Base-by-base conservation (phyloP, 2,888 invertebrate species). In the Lycia hirtaria region DNA sequence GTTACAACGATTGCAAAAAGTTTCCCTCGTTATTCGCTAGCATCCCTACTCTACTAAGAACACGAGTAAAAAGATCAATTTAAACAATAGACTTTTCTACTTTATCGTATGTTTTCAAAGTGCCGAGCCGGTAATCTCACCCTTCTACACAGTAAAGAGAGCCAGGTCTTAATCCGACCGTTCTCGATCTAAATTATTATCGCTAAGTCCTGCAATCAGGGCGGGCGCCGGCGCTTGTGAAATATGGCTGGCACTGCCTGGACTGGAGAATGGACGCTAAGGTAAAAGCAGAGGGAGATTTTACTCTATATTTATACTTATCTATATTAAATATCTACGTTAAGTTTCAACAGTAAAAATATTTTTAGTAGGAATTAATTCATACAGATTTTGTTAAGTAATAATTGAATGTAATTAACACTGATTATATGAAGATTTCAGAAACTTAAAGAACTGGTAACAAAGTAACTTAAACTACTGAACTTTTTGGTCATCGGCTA, bases 171-270 rank as follows among this genome's bases (percentile, higher is more conserved):
- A 81, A 78, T 76, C 78, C 73, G 60, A 70, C 72, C 66, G 70
- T 79, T 78, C 74, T 73, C 68, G 69, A 68, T 73, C 73, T 80
- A 78, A 83, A 76, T 79, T 75, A 82, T 79, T 65, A 75, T 72
- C 68, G 67, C 75, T 79, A 80, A 74, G 76, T 75, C 78, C 72
- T 68, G 75, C 80, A 78, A 81, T 81, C 81, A 79, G 74, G 63
- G 67, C 59, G 64, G 66, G 60, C 69, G 71, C 69, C 67, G 72
- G 70, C 69, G 64, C 72, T 59, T 44, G 73, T 81, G 70, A 81
- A 78, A 82, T 83, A 81, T 78, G 65, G 71, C 69, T 59, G 48
- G 50, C 60, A 59, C 63, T 53, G 62, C 62, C 59, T 63, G 68
- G 64, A 66, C 62, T 56, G 60, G 51, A 32, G 45, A 32, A 9